Base-by-base conservation (phyloP, 2,888 invertebrate genomes). In the Metellina segmentata region DNA sequence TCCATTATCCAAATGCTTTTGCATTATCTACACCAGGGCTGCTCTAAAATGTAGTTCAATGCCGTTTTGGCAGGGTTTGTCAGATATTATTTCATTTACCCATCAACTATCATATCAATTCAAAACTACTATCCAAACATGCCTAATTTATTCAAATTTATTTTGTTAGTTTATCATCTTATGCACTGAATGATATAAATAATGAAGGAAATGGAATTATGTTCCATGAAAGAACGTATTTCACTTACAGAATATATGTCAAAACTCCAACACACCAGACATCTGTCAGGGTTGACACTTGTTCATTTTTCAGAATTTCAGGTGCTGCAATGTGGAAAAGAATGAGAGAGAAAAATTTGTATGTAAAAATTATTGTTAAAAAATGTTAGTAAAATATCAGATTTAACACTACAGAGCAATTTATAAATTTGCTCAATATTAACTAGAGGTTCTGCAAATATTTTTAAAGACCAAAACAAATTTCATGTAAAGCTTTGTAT, bases 261-360 rank as follows among this genome's bases (percentile, higher is more conserved):
- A 99, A 95, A 16, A 98, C 98, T 85, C 99, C 99, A 82, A 99
- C 96, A 49, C 98, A 97, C 99, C 99, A 99, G 94, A 99, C 97
- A 95, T 99, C 99, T 5, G 98, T 97, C 2, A 98, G 97, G 95
- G 98, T 98, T 1, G 97, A 97, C 69, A 98, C 97, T 8, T 97
- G 96, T 95, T 98, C 98, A 94, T 98, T 97, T 94, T 96, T 96
- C 81, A 98, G 95, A 93, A 98, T 96, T 95, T 99, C 99, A 0
- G 99, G 99, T 8, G 99, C 97, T 96, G 95, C 93, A 70, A 70
- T 13, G 19, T 49, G 11, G 51, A 51, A 48, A 53, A 79, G 6
- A 52, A 19, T n/a, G n/a, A 34, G 1, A 34, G 4, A 2, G 34
- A 34, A 34, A 4, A 34, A 34, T 34, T 34, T 34, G 1, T 34